phyloP scores from a whole-genome alignment of 2,113 vertebrate species.

The Tetrax tetrax region DNA sequence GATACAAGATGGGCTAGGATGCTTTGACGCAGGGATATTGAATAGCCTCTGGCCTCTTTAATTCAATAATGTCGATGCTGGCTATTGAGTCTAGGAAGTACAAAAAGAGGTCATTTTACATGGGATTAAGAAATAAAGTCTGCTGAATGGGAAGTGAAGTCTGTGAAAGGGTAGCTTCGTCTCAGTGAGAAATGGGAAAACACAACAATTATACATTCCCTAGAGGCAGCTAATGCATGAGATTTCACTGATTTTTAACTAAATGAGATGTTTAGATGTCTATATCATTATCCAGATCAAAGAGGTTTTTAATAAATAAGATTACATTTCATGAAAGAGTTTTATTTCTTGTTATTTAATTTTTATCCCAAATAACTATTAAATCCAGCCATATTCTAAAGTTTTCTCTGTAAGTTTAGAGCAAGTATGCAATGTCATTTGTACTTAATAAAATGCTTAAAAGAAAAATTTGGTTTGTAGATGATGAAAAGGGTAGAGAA shows the following conservation, averaged over 20 bases:
- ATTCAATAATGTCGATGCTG: neutral
- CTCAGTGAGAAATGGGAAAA: neutral
- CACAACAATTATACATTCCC: neutral
- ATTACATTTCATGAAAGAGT: neutral
- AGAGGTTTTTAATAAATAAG: neutral
- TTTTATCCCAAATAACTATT: neutral
- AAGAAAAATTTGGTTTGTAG: neutral
- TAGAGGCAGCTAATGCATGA: neutral
- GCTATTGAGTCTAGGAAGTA: neutral
- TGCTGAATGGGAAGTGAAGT: neutral
- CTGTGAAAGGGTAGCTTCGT: neutral
- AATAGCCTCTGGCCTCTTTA: neutral
- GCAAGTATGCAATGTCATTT: neutral
- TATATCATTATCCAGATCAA: neutral
- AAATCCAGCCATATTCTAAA: neutral
- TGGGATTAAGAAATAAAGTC: neutral
- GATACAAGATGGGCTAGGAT: neutral
- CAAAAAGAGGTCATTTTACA: neutral
- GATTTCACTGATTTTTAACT: neutral
- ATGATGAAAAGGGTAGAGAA: neutral
- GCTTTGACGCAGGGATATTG: neutral
- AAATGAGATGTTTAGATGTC: neutral
- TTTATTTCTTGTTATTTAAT: neutral
- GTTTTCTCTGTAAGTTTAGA: neutral
- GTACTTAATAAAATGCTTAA: neutral